Base-by-base conservation (phyloP, 2,888 invertebrate genomes). In the Drosophila neonasuta region DNA sequence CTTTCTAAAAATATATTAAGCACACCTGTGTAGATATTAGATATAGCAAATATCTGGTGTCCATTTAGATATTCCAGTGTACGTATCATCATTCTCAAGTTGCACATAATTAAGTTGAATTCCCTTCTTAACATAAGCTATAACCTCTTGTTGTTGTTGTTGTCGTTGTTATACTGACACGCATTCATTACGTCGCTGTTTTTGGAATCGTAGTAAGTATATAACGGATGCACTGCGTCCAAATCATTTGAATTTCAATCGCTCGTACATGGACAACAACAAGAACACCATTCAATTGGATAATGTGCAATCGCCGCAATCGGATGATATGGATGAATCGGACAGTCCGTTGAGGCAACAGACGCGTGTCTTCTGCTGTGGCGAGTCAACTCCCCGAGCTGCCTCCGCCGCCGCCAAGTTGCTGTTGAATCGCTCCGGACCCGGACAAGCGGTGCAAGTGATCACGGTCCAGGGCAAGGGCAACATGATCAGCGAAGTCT, bases 361-460 rank as follows among this genome's bases (percentile, higher is more conserved):
- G 77, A 67, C 88, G 13, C 89, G 90, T 45, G 90, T 91, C 34
- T 91, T 91, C 66, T 91, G 91, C 77, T 91, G 91, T 58, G 90
- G 88, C 32, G 87, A 86, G 24, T 24, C 24, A 24, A 76, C 62
- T 8, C 74, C 74, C 15, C 86, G 86, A 41, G 61, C 54, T 5
- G 80, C 83, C 7, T 70, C 81, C 1, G 63, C 54, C 4, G 80
- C 83, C 6, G 68, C 81, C 2, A 87, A 87, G 36, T 13, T 87
- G 41, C 50, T 74, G 4, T 13, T 79, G 20, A 64, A 55, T 41
- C 87, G 87, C 13, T 44, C 73, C n/a, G 89, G 89, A 17, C 95
- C 95, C 0, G 95, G 95, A 1, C 95, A 95, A 89, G 95, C 95
- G 0, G 95, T 95, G 11, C 94, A 95, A 91, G 94, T 95, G 30